These are phyloP conservation scores for Dendrolimus kikuchii DNA, from an alignment of 1,140 invertebrate species.

Conservation along the genomic window DNA sequence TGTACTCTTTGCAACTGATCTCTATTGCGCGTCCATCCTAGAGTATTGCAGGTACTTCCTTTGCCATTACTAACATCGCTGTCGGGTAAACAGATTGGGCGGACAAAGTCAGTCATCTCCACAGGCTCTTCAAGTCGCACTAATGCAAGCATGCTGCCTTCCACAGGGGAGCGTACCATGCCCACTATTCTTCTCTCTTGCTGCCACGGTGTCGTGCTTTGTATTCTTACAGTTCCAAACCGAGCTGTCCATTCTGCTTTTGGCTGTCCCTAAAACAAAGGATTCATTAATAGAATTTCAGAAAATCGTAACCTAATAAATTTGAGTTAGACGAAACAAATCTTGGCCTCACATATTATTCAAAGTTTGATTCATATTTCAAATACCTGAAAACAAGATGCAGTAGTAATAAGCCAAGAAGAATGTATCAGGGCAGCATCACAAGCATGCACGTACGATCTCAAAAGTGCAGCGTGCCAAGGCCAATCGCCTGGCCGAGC, in stretches of 20 bases:
- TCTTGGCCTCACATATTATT: too few relatives aligned
- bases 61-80: constrained; percentile 45
- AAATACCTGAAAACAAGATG: constrained; percentile 87
- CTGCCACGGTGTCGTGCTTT: constrained; percentile 88
- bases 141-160: constrained; percentile 87
- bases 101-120: constrained; percentile 84
- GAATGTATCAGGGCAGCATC: constrained; percentile 86
- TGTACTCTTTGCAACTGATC: constrained; percentile 86
- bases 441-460: constrained; percentile 89
- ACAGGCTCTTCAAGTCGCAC: constrained; percentile 85
- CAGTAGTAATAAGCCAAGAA: constrained; percentile 88
- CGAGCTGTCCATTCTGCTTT: constrained; percentile 88
- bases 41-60: constrained; percentile 80
- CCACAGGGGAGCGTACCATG: constrained; percentile 91
- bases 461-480: constrained; percentile 88
- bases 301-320: too few relatives aligned
- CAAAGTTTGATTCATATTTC: too few relatives aligned
- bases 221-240: constrained; percentile 83
- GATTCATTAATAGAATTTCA: too few relatives aligned
- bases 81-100: constrained; percentile 84
- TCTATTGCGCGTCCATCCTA: constrained; percentile 87
- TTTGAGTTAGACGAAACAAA: too few relatives aligned
- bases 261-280: constrained; percentile 77
- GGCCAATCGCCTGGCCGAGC: constrained; percentile 88
- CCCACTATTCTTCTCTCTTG: constrained; percentile 88